Evolutionary conservation across 2,113 vertebrate species (phyloP), one percentile per base, ranked within the genome.

Genomic region (Sminthopsis crassicaudata): DNA sequence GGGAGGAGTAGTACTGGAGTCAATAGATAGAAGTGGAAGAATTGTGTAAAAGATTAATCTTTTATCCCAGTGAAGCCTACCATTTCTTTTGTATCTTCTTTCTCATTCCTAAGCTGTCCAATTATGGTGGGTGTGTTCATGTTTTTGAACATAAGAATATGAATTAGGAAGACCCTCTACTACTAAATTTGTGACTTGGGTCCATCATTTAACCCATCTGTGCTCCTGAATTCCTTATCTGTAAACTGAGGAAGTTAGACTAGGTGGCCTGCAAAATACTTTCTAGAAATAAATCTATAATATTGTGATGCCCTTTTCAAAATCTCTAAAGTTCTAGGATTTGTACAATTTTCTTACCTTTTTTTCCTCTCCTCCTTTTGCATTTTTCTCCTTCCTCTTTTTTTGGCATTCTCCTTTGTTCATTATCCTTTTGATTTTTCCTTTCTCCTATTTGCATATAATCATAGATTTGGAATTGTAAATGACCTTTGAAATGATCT

Each of bases 141-240:
- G 16, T 76, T 16, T 12, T 76, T 76, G 36, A 76, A 76, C 60
- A 76, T 76, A 76, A 76, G 14, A 76, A n/a, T 76, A 76, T 76
- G 36, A n/a, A 76, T 36, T 76, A 22, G 16, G 67, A 19, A 30
- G 36, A 67, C 60, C 27, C n/a, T 93, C 16, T 91, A 23, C 91
- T 23, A 8, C 60, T 19, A 27, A 53, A 36, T n/a, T n/a, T 14
- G 36, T 91, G 23, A 46, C 46, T 91, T 54, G 51, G 30, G 6
- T 57, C 89, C 2, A 46, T n/a, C 89, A 89, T 51, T 12, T 67
- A 16, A 88, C 27, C 0, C 55, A 91, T 90, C 46, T 54, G 76
- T 24, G 89, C n/a, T 89, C 95, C 52, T 2, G 48, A 36, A 93
- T 94, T 95, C 23, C 11, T 96, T 84, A 46, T 36, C 9, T 54